These are phyloP conservation scores for Caprella mutica DNA, from an alignment of 2,888 invertebrate species.

Conservation along the genomic window DNA sequence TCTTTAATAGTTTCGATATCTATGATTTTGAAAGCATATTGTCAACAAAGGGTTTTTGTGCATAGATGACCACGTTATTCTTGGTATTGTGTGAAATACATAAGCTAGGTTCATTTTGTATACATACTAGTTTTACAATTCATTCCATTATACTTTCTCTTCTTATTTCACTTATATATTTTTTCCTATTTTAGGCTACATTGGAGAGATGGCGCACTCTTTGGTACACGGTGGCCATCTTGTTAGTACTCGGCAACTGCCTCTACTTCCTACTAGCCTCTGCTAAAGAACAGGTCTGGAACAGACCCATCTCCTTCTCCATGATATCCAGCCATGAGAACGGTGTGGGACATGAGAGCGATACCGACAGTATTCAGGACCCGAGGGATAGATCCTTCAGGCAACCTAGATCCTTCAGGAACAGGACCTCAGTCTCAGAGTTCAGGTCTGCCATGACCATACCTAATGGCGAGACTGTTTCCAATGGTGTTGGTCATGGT, in stretches of 20 bases:
- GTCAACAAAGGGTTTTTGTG: too few relatives aligned
- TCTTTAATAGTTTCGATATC: too few relatives aligned
- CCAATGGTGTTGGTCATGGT: too few relatives aligned
- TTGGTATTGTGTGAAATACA: too few relatives aligned
- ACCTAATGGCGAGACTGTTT: too few relatives aligned
- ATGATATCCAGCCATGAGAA: background rate
- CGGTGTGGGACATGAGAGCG: background rate
- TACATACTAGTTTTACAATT: background rate
- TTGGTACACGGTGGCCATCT: slow-evolving; percentile 36
- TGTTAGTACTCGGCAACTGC: slow-evolving; percentile 35
- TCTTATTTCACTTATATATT: too few relatives aligned
- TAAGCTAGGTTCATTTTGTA: too few relatives aligned
- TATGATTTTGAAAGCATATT: too few relatives aligned
- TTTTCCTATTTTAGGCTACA: slow-evolving; percentile 32
- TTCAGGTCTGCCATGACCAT: slow-evolving; percentile 2
- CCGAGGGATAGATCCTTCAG: background rate
- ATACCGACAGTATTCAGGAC: background rate
- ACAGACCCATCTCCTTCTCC: slow-evolving; percentile 19
- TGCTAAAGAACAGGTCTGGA: slow-evolving; percentile 36
- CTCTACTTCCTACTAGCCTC: slow-evolving; percentile 36
- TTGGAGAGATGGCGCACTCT: slow-evolving; percentile 36
- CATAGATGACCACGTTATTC: too few relatives aligned
- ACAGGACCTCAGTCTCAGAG: background rate
- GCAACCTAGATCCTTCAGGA: slow-evolving; percentile 3
- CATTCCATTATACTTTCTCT: background rate